These are phyloP conservation scores for Trissoscelio sp. DNA, from an alignment of 2,888 invertebrate genomes.

Conservation along the genomic window DNA sequence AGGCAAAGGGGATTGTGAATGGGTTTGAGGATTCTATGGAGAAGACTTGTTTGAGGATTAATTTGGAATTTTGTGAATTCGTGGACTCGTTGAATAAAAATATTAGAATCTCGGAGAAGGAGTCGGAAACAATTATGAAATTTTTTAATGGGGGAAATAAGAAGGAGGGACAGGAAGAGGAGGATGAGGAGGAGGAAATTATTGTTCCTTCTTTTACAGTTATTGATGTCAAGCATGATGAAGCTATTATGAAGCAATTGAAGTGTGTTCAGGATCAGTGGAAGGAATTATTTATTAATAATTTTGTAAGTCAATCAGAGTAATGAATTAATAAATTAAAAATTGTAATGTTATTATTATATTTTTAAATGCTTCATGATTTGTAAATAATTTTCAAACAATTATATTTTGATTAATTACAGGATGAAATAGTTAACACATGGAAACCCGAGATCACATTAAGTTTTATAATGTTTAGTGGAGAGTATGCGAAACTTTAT, in stretches of 20 bases:
- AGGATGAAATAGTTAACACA: constrained; percentile 71
- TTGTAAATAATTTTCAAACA: too few relatives aligned
- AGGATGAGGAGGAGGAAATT: constrained; percentile 67
- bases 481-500: constrained; percentile 78
- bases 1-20: constrained; percentile 69
- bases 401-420: too few relatives aligned
- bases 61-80: constrained; percentile 77
- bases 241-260: constrained; percentile 70
- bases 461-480: constrained; percentile 75
- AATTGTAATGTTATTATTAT: too few relatives aligned
- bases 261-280: constrained; percentile 73
- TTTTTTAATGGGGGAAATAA: constrained; percentile 66
- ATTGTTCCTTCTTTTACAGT: constrained; percentile 78
- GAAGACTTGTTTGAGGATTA: constrained; percentile 72
- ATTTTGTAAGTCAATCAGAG: constrained; percentile 75
- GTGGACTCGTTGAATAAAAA: constrained; percentile 70
- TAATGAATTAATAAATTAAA: too few relatives aligned
- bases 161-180: constrained; percentile 24
- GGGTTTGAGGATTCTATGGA: constrained; percentile 52
- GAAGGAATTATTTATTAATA: constrained; percentile 70
- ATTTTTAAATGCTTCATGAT: too few relatives aligned
- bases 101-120: constrained; percentile 70
- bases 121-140: constrained; percentile 72
- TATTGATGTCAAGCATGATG: constrained; percentile 77
- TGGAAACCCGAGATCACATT: constrained; percentile 74